phyloP scores from a whole-genome alignment of 2,888 invertebrate species.

The Drosophila multiciliata region DNA sequence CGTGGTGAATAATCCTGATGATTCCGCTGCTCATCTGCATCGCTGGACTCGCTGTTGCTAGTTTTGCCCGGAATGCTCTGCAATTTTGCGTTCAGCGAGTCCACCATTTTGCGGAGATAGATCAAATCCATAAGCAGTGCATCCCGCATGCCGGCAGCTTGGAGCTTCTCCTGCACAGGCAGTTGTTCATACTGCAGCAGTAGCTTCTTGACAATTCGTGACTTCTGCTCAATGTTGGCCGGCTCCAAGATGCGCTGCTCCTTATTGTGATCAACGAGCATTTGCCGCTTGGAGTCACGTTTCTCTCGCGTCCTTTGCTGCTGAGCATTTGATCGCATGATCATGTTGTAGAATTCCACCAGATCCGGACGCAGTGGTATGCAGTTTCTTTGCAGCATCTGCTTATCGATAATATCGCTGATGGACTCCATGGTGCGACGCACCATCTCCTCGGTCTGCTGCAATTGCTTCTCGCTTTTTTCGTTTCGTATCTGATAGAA shows the following conservation, averaged over 20 bases:
- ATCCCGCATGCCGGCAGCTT: constrained; percentile 63
- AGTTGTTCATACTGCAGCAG: constrained; percentile 80
- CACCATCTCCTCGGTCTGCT: constrained; percentile 77
- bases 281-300: constrained; percentile 48
- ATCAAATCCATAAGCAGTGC: constrained; percentile 75
- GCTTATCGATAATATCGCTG: constrained; percentile 81
- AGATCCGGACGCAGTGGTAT: constrained; percentile 79
- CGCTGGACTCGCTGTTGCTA: constrained; percentile 1
- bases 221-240: constrained; percentile 70
- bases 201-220: constrained; percentile 81
- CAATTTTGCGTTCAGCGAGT: constrained; percentile 42
- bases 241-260: constrained; percentile 60
- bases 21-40: constrained; percentile 23
- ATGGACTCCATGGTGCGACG: constrained; percentile 76
- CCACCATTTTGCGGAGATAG: constrained; percentile 65
- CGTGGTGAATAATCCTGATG: constrained; percentile 59
- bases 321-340: constrained; percentile 66
- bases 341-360: constrained; percentile 78
- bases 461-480: constrained; percentile 57
- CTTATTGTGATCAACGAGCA: constrained; percentile 41
- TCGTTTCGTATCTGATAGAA: constrained; percentile 69
- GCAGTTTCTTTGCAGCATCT: constrained; percentile 77
- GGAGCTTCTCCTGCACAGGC: constrained; percentile 73
- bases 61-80: constrained; percentile 31
- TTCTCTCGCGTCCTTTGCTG: constrained; percentile 73